Base-by-base conservation (phyloP, 2,797 vertebrate genomes). In the Ctenosaura bakeri region DNA sequence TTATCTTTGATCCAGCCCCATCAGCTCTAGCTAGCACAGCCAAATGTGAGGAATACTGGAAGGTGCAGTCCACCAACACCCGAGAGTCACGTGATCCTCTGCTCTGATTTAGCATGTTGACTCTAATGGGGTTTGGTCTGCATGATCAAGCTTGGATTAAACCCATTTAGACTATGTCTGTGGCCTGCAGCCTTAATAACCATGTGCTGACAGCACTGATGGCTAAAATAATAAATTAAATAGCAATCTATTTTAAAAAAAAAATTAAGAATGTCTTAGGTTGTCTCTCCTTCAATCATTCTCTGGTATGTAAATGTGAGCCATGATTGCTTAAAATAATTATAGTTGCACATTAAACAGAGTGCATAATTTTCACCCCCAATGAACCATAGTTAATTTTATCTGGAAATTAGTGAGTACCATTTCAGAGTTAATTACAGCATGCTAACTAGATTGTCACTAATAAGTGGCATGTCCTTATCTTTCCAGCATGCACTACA, bases 271-370 rank as follows among this genome's bases (percentile, higher is more conserved):
- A 76, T 76, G 56, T 78, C 93, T 90, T 90, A 92, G 96, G 94
- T 97, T 93, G 88, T 77, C 94, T 94, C 94, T 95, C 92, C 64
- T 92, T 93, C 88, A 94, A 91, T 90, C 50, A 1, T 92, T 96
- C 95, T 94, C 90, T 92, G 95, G 92, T 91, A 96, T 94, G 93
- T 95, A 96, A 96, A 95, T 96, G 94, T 76, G 82, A 97, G 92
- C 95, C 94, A 93, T 95, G 95, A 96, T 93, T 96, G 91, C 95
- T 96, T 95, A 94, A 94, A 97, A 96, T 95, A 96, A 95, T 97
- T 94, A 91, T 96, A 96, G 96, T 96, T 96, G 96, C 85, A 94
- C 95, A 94, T 95, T 94, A 91, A 62, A 93, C 83, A 85, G 90
- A 94, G 94, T 95, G 89, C 83, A 86, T 95, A 69, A 91, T 94